Percentiles rank a stretch among this genome's conserved stretches.
phyloP scores from a whole-genome alignment of 2,113 vertebrate genomes.

The Bubo bubo region DNA sequence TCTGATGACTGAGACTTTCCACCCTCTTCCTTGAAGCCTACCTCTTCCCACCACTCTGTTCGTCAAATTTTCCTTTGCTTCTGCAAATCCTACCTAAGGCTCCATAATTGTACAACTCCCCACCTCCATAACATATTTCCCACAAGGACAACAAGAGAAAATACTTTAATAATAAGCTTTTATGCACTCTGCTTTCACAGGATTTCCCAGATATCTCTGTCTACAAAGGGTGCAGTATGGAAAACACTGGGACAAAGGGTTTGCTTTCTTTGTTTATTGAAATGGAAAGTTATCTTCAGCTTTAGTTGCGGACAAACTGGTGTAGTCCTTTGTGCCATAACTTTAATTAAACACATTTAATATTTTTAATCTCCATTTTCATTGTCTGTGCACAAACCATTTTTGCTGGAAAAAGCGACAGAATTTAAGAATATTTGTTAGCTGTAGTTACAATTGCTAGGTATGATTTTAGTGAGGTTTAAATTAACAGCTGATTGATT shows the following conservation, averaged over 20 bases:
- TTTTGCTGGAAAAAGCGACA: not conserved
- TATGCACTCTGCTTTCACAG: not conserved
- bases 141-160: not conserved
- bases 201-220: not conserved
- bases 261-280: not conserved
- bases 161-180: not conserved
- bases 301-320: not conserved
- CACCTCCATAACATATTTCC: not conserved
- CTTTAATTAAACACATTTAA: not conserved
- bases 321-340: not conserved
- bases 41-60: not conserved
- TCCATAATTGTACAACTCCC: not conserved
- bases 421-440: not conserved
- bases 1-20: not conserved
- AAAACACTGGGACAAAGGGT: not conserved
- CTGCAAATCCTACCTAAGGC: not conserved
- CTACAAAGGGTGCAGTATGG: not conserved
- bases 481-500: not conserved
- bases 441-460: not conserved
- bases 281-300: not conserved
- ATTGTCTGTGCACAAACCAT: not conserved
- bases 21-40: not conserved
- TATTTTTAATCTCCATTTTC: not conserved
- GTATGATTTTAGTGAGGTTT: not conserved
- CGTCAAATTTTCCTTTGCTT: not conserved